Evolutionary conservation across 1,140 invertebrate species (phyloP), one percentile per base, ranked within the genome.

Genomic region (Adoxophyes honmai): DNA sequence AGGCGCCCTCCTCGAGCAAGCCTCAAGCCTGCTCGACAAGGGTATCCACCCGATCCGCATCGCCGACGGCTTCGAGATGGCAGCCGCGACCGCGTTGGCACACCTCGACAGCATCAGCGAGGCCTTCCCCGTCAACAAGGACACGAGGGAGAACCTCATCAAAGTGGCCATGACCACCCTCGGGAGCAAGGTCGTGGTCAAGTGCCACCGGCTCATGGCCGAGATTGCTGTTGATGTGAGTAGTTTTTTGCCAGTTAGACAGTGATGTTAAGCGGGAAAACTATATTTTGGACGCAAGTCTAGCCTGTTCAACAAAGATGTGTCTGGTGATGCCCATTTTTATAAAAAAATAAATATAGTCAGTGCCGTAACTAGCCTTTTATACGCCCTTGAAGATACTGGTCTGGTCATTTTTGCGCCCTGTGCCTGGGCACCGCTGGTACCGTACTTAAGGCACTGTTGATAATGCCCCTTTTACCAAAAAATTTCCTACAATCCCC

Each of bases 1-100:
- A 86, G 97, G 98, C 55, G 97, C 98, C 16, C 89, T 99, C 0
- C 81, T 99, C 34, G 98, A 99, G 85, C 97, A 99, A 82, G 98
- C 99, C 2, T 97, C 98, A 68, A 89, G 93, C 61, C 78, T 99
- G 0, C 83, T 99, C 0, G 98, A 99, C 88, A 95, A 97, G 79
- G 98, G 99, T 13, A 99, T 99, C 81, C 99, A 99, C 89, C 99
- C 99, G 0, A 99, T 99, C 62, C 93, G 98, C 71, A 99, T 99
- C 75, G 98, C 99, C 33, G 99, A 99, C 92, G 98, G 99, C 36
- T 99, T 97, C 86, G 98, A 99, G 90, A 90, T 99, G 84, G 99
- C 99, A 4, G 98, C 98, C 1, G 95, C 97, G 66, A 93, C 93
- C 64, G 97, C 98, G 4, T 92, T 96, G 7, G 92, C 95, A 44